These are phyloP conservation scores for Abrostola triplasia DNA, from an alignment of 2,888 invertebrate genomes.

Conservation along the genomic window DNA sequence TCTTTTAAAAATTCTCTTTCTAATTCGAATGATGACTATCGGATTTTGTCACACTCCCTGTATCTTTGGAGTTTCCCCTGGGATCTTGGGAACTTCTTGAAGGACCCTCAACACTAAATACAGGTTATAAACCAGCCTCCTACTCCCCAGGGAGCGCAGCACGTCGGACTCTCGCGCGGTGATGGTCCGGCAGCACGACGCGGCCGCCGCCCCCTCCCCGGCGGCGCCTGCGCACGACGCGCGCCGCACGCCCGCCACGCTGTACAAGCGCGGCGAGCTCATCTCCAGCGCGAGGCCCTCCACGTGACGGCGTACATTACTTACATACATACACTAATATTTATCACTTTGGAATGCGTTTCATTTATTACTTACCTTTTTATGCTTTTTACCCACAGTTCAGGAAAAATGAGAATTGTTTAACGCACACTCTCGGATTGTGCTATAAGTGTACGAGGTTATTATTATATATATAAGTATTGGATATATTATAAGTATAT, in stretches of 20 bases:
- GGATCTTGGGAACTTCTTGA: too few relatives aligned
- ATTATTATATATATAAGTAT: too few relatives aligned
- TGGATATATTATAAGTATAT: too few relatives aligned
- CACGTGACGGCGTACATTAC: constrained; percentile 78
- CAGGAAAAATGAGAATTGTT: too few relatives aligned
- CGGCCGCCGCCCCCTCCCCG: constrained; percentile 39
- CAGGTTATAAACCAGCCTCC: too few relatives aligned
- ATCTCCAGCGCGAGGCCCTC: constrained; percentile 92
- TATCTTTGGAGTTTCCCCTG: too few relatives aligned
- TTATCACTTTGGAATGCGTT: constrained; percentile 72
- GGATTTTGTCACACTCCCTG: too few relatives aligned
- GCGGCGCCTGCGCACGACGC: neutral
- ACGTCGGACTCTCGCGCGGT: constrained; percentile 82
- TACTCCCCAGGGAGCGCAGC: constrained; percentile 80
- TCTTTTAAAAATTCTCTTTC: too few relatives aligned
- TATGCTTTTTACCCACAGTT: neutral
- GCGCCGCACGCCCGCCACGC: constrained; percentile 73
- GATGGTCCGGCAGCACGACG: constrained; percentile 78
- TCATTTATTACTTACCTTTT: constrained; percentile 45
- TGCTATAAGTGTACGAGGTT: too few relatives aligned
- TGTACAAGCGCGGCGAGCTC: constrained; percentile 94
- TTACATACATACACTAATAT: constrained; percentile 86
- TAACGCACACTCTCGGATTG: too few relatives aligned
- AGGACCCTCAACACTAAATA: too few relatives aligned
- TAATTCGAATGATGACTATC: too few relatives aligned